Percentiles rank a stretch among this genome's conserved stretches.
Evolutionary conservation across 1,140 invertebrate species (phyloP).

Genomic region (Ceratosolen fusciceps): DNA sequence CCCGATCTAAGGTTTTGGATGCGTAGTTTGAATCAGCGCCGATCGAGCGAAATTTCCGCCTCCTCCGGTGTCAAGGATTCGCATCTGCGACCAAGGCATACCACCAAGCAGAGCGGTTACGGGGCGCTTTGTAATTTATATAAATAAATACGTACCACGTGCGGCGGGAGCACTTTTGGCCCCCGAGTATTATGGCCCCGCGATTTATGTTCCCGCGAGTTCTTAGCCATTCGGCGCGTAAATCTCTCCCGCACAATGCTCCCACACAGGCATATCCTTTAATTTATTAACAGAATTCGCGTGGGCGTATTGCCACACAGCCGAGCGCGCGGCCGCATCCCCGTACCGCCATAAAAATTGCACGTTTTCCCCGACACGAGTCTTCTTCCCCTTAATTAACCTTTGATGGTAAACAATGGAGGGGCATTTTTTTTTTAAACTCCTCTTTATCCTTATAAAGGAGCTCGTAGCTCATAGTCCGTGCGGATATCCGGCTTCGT

Average conservation of each 20-base stretch:
- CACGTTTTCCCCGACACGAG: too few species aligned
- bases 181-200: slow-evolving; percentile 3
- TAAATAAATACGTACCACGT: slow-evolving; percentile 9
- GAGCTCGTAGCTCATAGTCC: too few species aligned
- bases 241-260: slow-evolving; percentile 11
- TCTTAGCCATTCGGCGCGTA: slow-evolving; percentile 1
- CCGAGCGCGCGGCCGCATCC: too few species aligned
- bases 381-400: too few species aligned
- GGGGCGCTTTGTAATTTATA: not conserved
- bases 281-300: not conserved
- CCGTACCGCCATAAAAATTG: too few species aligned
- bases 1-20: too few species aligned
- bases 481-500: too few species aligned
- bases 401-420: too few species aligned
- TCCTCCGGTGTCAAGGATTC: not conserved
- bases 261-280: not conserved
- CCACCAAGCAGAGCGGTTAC: not conserved
- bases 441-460: too few species aligned
- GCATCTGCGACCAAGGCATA: not conserved
- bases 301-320: too few species aligned
- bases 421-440: too few species aligned
- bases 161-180: slow-evolving; percentile 18
- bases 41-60: not conserved
- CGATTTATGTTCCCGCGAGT: not conserved
- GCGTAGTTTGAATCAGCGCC: not conserved